Evolutionary conservation across 2,888 invertebrate species (phyloP).

Genomic region (Cinara cedri): DNA sequence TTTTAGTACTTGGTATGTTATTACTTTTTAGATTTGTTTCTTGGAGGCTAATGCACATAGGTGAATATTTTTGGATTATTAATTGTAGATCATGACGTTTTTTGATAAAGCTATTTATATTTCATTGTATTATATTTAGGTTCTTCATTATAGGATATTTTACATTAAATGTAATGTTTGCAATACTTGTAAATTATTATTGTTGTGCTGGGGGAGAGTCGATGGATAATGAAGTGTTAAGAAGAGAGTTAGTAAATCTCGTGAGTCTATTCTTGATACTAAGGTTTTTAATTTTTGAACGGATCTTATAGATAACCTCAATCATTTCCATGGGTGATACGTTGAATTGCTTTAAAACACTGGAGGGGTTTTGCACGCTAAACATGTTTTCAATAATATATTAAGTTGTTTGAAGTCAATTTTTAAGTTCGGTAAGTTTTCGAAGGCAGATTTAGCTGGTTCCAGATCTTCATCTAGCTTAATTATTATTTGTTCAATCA

Average conservation of each 20-base stretch:
- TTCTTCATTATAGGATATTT: constrained; percentile 2
- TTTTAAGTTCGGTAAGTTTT: neutral
- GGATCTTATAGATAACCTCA: neutral
- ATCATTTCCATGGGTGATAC: constrained; percentile 9
- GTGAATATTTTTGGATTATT: neutral
- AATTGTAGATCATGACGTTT: neutral
- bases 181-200: neutral
- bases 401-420: neutral
- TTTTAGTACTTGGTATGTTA: neutral
- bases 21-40: neutral
- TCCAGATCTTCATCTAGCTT: neutral
- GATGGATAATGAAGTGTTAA: neutral
- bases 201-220: neutral
- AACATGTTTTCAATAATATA: constrained; percentile 12
- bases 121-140: constrained; percentile 5
- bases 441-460: neutral
- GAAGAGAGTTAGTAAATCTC: neutral
- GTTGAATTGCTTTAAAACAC: neutral
- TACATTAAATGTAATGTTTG: neutral
- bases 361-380: neutral
- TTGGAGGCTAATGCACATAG: neutral
- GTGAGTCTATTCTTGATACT: neutral
- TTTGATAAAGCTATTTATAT: neutral
- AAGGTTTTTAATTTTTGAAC: neutral
- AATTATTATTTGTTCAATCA: neutral